Evolutionary conservation across 1,140 invertebrate species (phyloP).

Genomic region (Caenorhabditis remanei): DNA sequence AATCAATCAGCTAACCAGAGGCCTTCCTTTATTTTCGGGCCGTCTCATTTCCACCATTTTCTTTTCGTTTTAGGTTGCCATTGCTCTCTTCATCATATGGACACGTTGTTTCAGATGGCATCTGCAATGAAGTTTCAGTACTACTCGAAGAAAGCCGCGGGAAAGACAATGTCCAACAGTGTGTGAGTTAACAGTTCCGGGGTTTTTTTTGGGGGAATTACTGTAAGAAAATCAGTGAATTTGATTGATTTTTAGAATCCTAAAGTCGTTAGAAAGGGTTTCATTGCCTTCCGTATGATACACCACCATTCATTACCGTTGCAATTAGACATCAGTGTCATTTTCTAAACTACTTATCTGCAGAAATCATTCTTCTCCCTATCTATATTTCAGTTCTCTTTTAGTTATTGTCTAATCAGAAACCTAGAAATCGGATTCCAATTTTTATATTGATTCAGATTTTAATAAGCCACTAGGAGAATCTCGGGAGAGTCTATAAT

Average conservation of each 20-base stretch:
- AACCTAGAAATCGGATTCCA: too few relatives aligned
- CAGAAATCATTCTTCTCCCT: too few relatives aligned
- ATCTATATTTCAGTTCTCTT: too few relatives aligned
- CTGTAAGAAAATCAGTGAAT: neutral
- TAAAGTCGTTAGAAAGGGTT: neutral
- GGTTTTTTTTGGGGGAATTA: neutral
- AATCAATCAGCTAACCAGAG: constrained; percentile 33
- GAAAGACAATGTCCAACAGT: constrained; percentile 67
- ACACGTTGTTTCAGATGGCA: constrained; percentile 66
- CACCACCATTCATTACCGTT: too few relatives aligned
- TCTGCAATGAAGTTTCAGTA: constrained; percentile 76
- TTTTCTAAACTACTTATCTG: too few relatives aligned
- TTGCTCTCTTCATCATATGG: constrained; percentile 16
- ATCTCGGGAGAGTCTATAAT: too few relatives aligned
- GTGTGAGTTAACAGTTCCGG: constrained; percentile 61
- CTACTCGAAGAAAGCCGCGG: constrained; percentile 70
- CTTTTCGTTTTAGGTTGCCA: constrained; percentile 10
- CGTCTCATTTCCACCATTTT: constrained; percentile 29
- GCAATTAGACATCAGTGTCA: too few relatives aligned
- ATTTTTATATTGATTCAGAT: too few relatives aligned
- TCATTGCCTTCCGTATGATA: too few relatives aligned
- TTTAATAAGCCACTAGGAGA: too few relatives aligned
- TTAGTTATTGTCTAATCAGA: too few relatives aligned
- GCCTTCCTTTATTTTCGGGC: neutral
- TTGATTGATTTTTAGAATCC: neutral